Base-by-base conservation (phyloP, 2,888 invertebrate genomes). In the Scrobipalpa atriplicella region DNA sequence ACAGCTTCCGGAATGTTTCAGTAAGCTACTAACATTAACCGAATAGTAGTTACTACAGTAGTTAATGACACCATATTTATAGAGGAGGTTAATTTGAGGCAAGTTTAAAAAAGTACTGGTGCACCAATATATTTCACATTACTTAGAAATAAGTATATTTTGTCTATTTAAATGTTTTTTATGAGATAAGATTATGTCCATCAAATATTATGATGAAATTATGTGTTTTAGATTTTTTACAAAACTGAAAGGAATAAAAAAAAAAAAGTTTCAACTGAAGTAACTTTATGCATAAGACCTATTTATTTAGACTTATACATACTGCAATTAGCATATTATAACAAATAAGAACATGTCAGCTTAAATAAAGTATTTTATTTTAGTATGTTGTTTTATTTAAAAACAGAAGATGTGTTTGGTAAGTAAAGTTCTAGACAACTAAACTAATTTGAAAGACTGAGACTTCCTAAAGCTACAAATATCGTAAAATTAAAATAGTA, bases 1-100 rank as follows among this genome's bases (percentile, higher is more conserved):
- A 92, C 90, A 92, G 92, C 92, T 92, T 91, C 81, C 91, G 92
- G 92, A 92, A 90, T 92, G 92, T 92, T 92, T 85, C 84, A 87
- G 84, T 89, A 84, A 87, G 88, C 86, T 86, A 91, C 88, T 92
- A 92, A 92, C 90, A 83, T 79, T 87, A 89, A 85, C 84, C 83
- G 75, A 83, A 82, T 29, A 79, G 78, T 69, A 72, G 72, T 75
- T 69, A 62, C 69, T 70, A 63, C 29, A 64, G 56, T 56, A 56
- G 29, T 21, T 56, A 56, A 21, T 21, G 13, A 21, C 13, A 21
- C 54, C 21, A 56, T 52, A 10, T 52, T 61, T 19, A 51, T 38
- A 52, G 7, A 54, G 36, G 21, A 65, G 18, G 29, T 51, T 38
- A 7, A 10, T 38, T 8, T 36, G 21, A 54, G 21, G 54, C 54